Percentiles rank a stretch among this genome's conserved stretches.
Conservation (phyloP, 2,888 invertebrate species). For the Balanococcus diminutus region DNA sequence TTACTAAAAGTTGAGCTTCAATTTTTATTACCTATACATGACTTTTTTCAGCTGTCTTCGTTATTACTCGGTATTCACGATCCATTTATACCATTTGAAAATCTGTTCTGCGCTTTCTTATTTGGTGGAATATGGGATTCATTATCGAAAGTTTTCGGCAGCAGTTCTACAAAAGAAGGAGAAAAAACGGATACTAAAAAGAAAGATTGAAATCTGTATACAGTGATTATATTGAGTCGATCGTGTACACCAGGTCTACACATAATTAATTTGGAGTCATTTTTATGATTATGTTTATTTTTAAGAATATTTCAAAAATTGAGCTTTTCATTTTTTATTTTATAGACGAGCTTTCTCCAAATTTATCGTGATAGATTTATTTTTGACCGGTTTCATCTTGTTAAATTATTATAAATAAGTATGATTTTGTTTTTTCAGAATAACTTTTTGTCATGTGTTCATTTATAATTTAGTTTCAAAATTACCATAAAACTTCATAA, state of each 20-base stretch:
- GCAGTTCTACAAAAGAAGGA: constrained; percentile 81
- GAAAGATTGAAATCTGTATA: constrained; percentile 69
- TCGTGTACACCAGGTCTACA: too few species aligned
- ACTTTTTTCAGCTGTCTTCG: constrained; percentile 76
- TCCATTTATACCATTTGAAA: constrained; percentile 98
- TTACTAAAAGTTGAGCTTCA: background rate
- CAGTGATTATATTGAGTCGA: background rate
- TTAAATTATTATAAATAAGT: background rate
- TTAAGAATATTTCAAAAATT: background rate
- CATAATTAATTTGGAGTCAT: background rate
- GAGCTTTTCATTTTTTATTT: background rate
- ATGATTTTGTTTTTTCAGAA: background rate
- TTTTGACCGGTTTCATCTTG: background rate
- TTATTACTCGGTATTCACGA: constrained; percentile 96
- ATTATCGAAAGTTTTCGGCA: constrained; percentile 83
- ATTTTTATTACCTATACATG: background rate
- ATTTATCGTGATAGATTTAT: background rate
- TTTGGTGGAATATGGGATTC: constrained; percentile 99
- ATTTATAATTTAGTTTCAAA: background rate
- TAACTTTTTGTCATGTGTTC: background rate
- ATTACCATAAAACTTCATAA: background rate
- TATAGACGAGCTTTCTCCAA: background rate
- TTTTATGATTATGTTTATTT: background rate
- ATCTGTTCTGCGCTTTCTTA: constrained; percentile 93
- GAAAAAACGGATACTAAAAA: constrained; percentile 78